Base-by-base conservation (phyloP, 2,888 invertebrate genomes). In the Epiblema foenella region DNA sequence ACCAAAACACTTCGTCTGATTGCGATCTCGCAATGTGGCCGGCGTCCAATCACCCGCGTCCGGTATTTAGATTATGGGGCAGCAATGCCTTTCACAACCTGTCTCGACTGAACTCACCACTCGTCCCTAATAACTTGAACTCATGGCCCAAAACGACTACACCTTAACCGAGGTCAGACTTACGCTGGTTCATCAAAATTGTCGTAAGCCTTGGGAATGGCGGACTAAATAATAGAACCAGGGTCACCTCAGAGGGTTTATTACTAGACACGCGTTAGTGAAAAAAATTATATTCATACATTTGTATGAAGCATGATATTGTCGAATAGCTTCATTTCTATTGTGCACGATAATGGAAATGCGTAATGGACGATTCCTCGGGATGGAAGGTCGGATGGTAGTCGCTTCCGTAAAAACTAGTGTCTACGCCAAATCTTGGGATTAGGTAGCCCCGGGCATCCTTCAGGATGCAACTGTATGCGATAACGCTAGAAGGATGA, bases 21-120 rank as follows among this genome's bases (percentile, higher is more conserved):
- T 24, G n/a, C 51, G 20, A 52, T 15, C 37, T 37, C 52, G 52
- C 51, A 52, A 20, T 20, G 9, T 37, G 18, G 11, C 63, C 52
- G 63, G 10, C 15, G 37, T 18, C 52, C 63, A 37, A 63, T 52
- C 52, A 37, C 8, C 63, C 18, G 37, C 52, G 29, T 63, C 63
- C 63, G 63, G 63, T 63, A 63, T 63, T 63, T 63, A 52, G 52
- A 52, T 60, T 46, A 46, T 33, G 33, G 33, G 33, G 33, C 46
- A 24, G 52, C 33, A 5, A 18, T 20, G 51, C 52, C 17, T 20
- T 46, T 46, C n/a, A 46, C 46, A 5, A 46, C n/a, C 46, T 46
- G 7, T 46, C 46, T 46, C 46, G 46, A 1, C 9, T 33, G 5
- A 8, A 5, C n/a, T 46, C 46, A 46, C 1, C 46, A 8, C 0